Evolutionary conservation across 2,888 invertebrate genomes (phyloP), one percentile per base, ranked within the genome.

Genomic region (Ceratothoa steindachneri): DNA sequence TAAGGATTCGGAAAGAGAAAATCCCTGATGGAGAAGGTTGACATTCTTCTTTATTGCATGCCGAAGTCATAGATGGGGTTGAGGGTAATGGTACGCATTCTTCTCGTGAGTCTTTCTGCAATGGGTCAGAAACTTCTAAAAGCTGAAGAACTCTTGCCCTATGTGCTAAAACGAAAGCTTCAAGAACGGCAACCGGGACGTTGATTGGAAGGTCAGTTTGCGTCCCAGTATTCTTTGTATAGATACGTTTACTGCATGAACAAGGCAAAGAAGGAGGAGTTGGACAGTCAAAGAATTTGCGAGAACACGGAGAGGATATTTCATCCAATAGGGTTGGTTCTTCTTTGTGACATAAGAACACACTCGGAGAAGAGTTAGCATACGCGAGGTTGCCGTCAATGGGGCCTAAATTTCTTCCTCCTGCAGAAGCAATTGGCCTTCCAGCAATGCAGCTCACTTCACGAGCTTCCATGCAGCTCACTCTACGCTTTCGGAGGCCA

Each of bases 131-230:
- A 4, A 72, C 72, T 29, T 74, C 79, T 12, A 79, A 69, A 3
- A 79, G 70, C 60, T 79, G 79, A 29, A 79, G 74, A 31, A 79
- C 79, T 67, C 79, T 55, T 22, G 69, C 52, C 12, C 75, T 75
- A 70, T 79, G 76, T 31, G 79, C 74, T 24, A 79, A 55, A 12
- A 79, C 79, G 55, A 79, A 79, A 7, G 79, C 79, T 65, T 79
- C 79, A n/a, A 79, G 72, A 29, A 79, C 76, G 22, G 79, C 79
- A 29, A 79, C 79, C 15, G 79, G 79, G 22, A 79, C 79, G 55
- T 79, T 71, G 29, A 79, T 79, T 15, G 79, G 79, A 30, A 76
- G 71, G 41, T 79, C 75, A 19, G 79, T 79, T 30, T 79, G 79
- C 28, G 79, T 79, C 22, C 68, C 69, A 30, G 71, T 5, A 19